These are phyloP conservation scores for Phenacoccus solenopsis DNA, from an alignment of 1,140 invertebrate species.

Conservation along the genomic window DNA sequence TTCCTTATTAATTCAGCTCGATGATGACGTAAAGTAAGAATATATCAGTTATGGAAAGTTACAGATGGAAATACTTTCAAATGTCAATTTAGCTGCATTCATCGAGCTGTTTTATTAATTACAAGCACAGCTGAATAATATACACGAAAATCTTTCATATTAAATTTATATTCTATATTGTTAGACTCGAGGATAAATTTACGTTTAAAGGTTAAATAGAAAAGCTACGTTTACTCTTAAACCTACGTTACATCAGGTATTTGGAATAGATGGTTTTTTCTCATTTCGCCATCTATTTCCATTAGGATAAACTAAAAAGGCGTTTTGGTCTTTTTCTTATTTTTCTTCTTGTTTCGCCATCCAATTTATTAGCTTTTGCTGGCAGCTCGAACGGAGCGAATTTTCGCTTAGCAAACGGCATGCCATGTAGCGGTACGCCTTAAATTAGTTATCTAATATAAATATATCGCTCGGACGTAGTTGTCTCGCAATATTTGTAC, in stretches of 20 bases:
- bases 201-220: not conserved
- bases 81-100: no score
- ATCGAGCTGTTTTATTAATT: no score
- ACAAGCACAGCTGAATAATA: no score
- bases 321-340: slow-evolving; percentile 14
- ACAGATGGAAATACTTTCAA: no score
- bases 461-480: not conserved
- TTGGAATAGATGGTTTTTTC: not conserved
- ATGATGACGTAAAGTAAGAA: no score
- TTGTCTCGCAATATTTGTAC: no score
- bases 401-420: not conserved
- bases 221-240: not conserved
- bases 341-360: slow-evolving; percentile 6
- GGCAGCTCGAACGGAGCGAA: not conserved
- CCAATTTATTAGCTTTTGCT: not conserved
- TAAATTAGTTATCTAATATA: not conserved
- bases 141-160: not conserved
- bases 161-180: not conserved
- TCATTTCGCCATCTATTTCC: slow-evolving; percentile 10
- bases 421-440: not conserved
- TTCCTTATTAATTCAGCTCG: no score
- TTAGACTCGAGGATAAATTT: slow-evolving; percentile 4
- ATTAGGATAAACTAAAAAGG: slow-evolving; percentile 3
- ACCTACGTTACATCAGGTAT: not conserved
- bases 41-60: no score